Base-by-base conservation (phyloP, 2,888 invertebrate genomes). In the Cepaea hortensis region DNA sequence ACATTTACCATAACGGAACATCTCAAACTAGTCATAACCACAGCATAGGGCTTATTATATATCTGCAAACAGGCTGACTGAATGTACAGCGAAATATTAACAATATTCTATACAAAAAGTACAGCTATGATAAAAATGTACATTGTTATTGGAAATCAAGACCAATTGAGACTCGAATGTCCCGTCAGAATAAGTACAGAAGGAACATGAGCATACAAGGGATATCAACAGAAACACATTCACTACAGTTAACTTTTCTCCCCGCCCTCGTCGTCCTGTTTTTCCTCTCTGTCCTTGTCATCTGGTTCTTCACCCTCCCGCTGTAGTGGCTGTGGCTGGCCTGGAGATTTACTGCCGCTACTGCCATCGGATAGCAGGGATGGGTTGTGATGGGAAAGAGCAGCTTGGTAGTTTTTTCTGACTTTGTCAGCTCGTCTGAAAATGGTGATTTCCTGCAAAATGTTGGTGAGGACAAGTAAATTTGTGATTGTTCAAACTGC, bases 361-460 rank as follows among this genome's bases (percentile, higher is more conserved):
- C 85, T 48, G 23, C 85, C 80, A 46, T 87, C 85, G n/a, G 80
- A 80, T 18, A 84, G 23, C 50, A 84, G 23, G 11, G 81, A 81
- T 9, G 89, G 88, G 20, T 87, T 86, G 83, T 90, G 90, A 81
- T 90, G 90, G 55, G 87, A 87, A 70, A 89, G 80, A 20, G 90
- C 88, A 65, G 89, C 88, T 86, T 90, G 90, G 87, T 90, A 90
- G 84, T 90, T 91, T 85, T 91, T 91, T 55, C 93, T 86, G 20
- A 89, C 89, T 88, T 97, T 97, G 92, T 98, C 98, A 93, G 98
- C 98, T 95, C 98, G 98, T 92, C 99, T 96, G 98, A 99, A 99
- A 84, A 99, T 95, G 73, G 98, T 98, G 85, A 99, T 99, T 96
- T 99, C 99, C 96, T 96, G 92, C 18, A 91, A 90, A 81, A 35